These are phyloP conservation scores for Zaprionus ghesquierei DNA, from an alignment of 1,140 invertebrate species.

Conservation along the genomic window DNA sequence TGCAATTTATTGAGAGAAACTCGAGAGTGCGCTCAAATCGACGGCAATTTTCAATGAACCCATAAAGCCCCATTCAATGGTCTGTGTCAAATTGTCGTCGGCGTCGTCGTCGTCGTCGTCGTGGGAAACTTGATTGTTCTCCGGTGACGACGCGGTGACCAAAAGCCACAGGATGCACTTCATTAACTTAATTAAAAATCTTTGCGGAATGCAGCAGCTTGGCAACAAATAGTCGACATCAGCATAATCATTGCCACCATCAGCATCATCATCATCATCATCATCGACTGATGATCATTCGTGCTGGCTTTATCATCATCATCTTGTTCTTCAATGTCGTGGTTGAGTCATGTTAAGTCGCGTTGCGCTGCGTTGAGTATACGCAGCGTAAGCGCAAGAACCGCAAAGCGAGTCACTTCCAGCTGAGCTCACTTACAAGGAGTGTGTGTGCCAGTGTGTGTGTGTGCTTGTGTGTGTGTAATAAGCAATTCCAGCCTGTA, in stretches of 20 bases:
- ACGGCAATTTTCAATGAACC: conserved; percentile 21
- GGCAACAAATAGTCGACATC: conserved; percentile 16
- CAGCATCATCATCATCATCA: background rate
- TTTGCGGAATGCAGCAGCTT: conserved; percentile 26
- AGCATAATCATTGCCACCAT: background rate
- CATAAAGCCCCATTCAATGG: conserved; percentile 4
- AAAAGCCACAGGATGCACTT: conserved; percentile 75
- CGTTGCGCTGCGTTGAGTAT: conserved; percentile 18
- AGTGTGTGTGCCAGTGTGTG: background rate
- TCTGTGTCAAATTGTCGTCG: conserved; percentile 15
- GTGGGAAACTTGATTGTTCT: conserved; percentile 23
- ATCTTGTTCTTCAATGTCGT: conserved; percentile 21
- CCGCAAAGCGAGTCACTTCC: conserved; percentile 75
- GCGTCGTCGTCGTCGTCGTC: no score
- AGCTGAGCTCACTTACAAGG: conserved; percentile 60
- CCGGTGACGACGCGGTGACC: conserved; percentile 35
- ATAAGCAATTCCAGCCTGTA: conserved; percentile 22
- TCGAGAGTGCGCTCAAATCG: background rate
- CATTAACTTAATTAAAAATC: conserved; percentile 79
- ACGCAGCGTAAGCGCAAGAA: conserved; percentile 44
- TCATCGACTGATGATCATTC: conserved; percentile 4
- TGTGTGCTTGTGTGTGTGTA: background rate
- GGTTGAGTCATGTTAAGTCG: conserved; percentile 26
- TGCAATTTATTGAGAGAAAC: background rate
- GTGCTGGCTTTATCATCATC: background rate